Evolutionary conservation across 2,888 invertebrate species (phyloP), one percentile per base, ranked within the genome.

Genomic region (Drosophila mayaguana): DNA sequence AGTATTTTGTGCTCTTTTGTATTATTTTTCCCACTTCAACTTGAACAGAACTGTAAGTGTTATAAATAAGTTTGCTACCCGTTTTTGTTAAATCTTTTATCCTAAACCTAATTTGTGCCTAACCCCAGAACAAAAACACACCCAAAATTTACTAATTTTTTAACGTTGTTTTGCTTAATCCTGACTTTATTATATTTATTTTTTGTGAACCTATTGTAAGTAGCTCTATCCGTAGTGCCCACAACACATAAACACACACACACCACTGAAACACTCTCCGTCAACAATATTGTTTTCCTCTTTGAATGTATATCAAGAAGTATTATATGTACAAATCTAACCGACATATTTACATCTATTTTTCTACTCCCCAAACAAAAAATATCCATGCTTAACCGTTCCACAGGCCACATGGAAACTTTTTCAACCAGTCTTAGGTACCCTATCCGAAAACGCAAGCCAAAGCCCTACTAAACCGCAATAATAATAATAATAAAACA

Each of bases 321-420:
- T 43, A 51, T 55, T 69, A 56, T 73, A 54, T 60, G 81, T 68
- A 68, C 69, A 77, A 78, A 75, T 80, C 74, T 81, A 88, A 88
- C 84, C 78, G 75, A 76, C 43, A 74, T 72, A 78, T 80, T 71
- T 77, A 79, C 84, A 74, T 79, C 34, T 78, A 70, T 77, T 75
- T 78, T 79, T 82, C 75, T 74, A 65, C 80, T 73, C 72, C 72
- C 60, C 65, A 25, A 72, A 32, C n/a, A 57, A 55, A 48, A 43
- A 46, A 59, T 48, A 61, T 55, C 72, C 80, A 82, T 63, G 80
- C 80, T 83, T 86, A 78, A 61, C 74, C 82, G 73, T 74, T 76
- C 68, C 78, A 72, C 91, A 92, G 92, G 92, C 92, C 92, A 78
- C 92, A 91, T 87, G 92, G 91, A 87, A 91, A 91, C 78, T 84